Evolutionary conservation across 2,797 vertebrate species (phyloP).

Genomic region (Falco biarmicus): DNA sequence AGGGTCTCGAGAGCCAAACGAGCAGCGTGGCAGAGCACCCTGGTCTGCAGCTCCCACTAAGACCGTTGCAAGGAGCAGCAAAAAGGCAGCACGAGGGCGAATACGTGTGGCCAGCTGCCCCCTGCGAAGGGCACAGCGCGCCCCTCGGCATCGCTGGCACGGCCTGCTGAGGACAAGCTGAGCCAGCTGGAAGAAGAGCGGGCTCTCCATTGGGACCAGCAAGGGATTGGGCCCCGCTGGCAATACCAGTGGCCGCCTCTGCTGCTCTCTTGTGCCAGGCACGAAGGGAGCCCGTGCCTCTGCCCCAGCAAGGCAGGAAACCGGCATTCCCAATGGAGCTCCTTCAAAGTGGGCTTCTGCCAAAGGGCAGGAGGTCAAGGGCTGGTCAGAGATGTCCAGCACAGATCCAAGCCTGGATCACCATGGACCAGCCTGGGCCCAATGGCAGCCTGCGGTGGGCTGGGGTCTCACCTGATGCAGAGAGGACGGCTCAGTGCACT

Average conservation of each 20-base stretch:
- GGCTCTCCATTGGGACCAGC: neutral
- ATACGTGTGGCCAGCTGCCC: rapidly evolving
- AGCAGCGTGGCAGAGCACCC: neutral
- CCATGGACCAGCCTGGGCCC: neutral
- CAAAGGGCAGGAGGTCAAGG: neutral
- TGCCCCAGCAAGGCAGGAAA: neutral
- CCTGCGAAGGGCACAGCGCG: neutral
- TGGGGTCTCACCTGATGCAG: neutral
- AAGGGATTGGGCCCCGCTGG: neutral
- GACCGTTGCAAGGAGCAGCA: neutral
- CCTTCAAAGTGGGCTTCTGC: neutral
- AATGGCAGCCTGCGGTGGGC: neutral
- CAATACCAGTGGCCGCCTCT: neutral
- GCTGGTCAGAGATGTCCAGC: neutral
- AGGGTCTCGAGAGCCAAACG: neutral
- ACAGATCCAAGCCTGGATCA: neutral
- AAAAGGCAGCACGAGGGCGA: neutral
- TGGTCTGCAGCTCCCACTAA: neutral
- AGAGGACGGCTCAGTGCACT: neutral
- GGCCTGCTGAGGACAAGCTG: neutral
- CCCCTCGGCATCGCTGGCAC: neutral
- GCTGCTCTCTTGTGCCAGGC: neutral
- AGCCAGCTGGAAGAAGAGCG: neutral
- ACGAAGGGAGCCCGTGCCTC: neutral
- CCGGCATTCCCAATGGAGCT: neutral